Base-by-base conservation (phyloP, 2,888 invertebrate genomes). In the Anarsia innoxiella region DNA sequence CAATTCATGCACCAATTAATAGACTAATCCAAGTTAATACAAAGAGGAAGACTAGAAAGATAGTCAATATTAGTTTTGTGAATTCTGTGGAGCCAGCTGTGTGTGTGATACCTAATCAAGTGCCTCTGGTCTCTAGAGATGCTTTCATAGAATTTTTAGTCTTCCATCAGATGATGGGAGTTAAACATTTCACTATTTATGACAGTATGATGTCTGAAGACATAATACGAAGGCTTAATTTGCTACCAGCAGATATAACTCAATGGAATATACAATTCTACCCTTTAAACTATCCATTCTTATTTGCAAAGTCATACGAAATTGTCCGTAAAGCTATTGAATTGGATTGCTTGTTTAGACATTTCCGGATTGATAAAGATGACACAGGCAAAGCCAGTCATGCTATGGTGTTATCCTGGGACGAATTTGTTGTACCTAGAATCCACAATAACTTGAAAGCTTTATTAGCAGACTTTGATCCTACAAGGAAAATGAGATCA, bases 231-330 rank as follows among this genome's bases (percentile, higher is more conserved):
- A 69, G 84, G 48, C 53, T 86, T 12, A 83, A 83, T 48, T 54
- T 85, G 35, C 49, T 86, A 29, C 84, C 86, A 2, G 36, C 71
- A 8, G 85, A 86, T 48, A 75, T 86, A 8, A 82, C 83, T 5
- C 76, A 84, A 35, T 84, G 89, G 59, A 79, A 77, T 12, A 86
- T 89, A 35, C 83, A 88, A 39, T 87, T 89, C 43, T 79, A 89
- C 36, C 88, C 89, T 1, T 87, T 91, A 75, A 91, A 91, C 62
- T 90, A 89, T 58, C 91, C 91, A 1, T 87, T 87, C 52, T 55
- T 84, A 30, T 77, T 80, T 51, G 73, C 83, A 15, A 78, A 87
- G 39, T 80, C 84, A 2, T 85, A 85, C 48, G 66, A 68, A 16
- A 68, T 85, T 46, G 71, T 86, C 0, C 56, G 78, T 31, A 75